Percentiles rank a stretch among this genome's conserved stretches.
Conservation (phyloP, 1,140 invertebrate genomes). For the Panonychus citri region DNA sequence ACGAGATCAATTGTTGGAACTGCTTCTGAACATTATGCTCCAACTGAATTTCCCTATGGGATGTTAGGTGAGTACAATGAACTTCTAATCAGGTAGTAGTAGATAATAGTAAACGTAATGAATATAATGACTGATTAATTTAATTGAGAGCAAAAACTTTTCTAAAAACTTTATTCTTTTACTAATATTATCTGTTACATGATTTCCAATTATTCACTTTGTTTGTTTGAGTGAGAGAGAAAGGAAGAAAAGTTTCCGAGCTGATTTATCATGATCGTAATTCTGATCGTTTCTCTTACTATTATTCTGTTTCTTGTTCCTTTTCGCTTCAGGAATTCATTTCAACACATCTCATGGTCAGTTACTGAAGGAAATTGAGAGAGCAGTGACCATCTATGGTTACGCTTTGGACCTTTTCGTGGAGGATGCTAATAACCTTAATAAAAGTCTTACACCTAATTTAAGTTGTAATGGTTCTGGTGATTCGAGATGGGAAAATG, state of each 20-base stretch:
- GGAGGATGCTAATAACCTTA: slow-evolving; percentile 35
- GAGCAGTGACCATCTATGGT: slow-evolving; percentile 67
- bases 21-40: slow-evolving; percentile 28
- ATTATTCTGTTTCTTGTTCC: slow-evolving; percentile 8
- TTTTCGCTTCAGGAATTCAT: slow-evolving; percentile 43
- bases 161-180: too few relatives aligned
- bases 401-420: slow-evolving; percentile 67
- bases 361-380: slow-evolving; percentile 58
- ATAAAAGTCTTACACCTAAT: slow-evolving; percentile 48
- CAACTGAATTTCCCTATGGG: slow-evolving; percentile 62
- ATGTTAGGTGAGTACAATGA: slow-evolving; percentile 47
- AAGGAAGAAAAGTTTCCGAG: too few relatives aligned
- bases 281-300: slow-evolving; percentile 10
- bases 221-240: too few relatives aligned
- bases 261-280: too few relatives aligned
- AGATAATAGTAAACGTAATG: too few relatives aligned
- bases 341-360: slow-evolving; percentile 61
- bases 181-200: too few relatives aligned
- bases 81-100: too few relatives aligned
- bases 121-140: too few relatives aligned
- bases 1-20: slow-evolving; percentile 75
- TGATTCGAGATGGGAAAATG: slow-evolving; percentile 47
- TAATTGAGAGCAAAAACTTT: too few relatives aligned
- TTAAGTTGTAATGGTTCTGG: slow-evolving; percentile 44
- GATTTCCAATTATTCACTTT: too few relatives aligned